phyloP scores from a whole-genome alignment of 2,797 vertebrate genomes.

The Xerus rutilus region DNA sequence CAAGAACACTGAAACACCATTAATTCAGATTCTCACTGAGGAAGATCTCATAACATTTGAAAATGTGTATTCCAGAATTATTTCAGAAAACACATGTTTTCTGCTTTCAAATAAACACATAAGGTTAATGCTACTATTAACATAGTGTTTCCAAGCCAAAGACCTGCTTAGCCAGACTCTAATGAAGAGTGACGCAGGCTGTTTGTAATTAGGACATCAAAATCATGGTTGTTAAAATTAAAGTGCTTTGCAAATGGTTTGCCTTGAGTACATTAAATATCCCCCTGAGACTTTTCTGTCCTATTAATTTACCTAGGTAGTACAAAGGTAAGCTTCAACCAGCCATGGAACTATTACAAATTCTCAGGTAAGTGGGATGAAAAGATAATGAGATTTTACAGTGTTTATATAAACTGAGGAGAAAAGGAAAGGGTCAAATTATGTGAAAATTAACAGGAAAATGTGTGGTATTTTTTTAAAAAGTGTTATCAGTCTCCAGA shows the following conservation, averaged over 20 bases:
- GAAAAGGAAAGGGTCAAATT: conserved; percentile 33
- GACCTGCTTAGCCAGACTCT: conserved; percentile 20
- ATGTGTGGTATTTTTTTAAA: not conserved
- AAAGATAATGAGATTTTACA: conserved; percentile 29
- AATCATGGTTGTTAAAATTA: conserved; percentile 68
- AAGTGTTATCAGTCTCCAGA: conserved; percentile 47
- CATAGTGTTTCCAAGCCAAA: conserved; percentile 3
- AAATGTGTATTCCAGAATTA: conserved; percentile 5
- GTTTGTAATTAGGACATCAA: conserved; percentile 65
- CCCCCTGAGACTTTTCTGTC: conserved; percentile 41
- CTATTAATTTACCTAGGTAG: conserved; percentile 60
- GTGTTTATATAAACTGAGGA: not conserved
- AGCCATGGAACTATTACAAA: not conserved
- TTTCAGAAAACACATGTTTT: not conserved
- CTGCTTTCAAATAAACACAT: conserved; percentile 16
- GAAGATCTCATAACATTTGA: not conserved
- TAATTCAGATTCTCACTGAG: not conserved
- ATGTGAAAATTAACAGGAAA: conserved; percentile 74
- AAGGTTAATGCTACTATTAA: conserved; percentile 44
- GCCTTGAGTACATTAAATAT: conserved; percentile 63
- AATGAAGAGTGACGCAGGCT: conserved; percentile 43
- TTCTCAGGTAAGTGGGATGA: conserved; percentile 32
- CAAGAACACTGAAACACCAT: not conserved
- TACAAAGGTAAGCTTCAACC: conserved; percentile 57
- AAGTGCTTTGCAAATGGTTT: conserved; percentile 64